Percentiles rank a stretch among this genome's conserved stretches.
Conservation (phyloP, 2,888 invertebrate species). For the Hydrotaea cyrtoneurina region DNA sequence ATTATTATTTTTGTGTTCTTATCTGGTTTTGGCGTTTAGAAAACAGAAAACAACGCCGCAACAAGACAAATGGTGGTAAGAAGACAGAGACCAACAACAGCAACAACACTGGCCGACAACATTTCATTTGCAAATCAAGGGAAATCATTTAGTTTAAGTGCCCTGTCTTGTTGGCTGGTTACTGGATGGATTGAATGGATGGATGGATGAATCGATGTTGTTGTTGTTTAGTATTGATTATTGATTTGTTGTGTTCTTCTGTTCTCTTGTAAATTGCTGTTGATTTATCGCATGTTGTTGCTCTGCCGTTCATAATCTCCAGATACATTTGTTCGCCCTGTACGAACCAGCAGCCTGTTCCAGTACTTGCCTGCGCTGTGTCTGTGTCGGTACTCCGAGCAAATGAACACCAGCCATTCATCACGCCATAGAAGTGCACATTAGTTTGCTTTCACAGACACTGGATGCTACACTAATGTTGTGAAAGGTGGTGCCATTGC, state of each 20-base stretch:
- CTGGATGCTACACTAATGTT: too few relatives aligned
- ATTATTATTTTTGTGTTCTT: neutral
- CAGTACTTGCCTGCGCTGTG: too few relatives aligned
- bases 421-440: too few relatives aligned
- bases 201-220: too few relatives aligned
- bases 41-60: neutral
- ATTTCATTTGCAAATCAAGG: conserved; percentile 7
- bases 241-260: neutral
- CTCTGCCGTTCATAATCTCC: neutral
- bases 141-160: conserved; percentile 7
- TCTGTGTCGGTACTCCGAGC: too few relatives aligned
- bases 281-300: neutral
- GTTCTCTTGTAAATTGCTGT: conserved; percentile 2
- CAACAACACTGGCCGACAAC: neutral
- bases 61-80: neutral
- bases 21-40: neutral
- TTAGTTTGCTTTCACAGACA: too few relatives aligned
- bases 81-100: neutral
- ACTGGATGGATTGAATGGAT: neutral
- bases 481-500: too few relatives aligned
- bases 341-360: too few relatives aligned
- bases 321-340: neutral
- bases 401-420: too few relatives aligned
- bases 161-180: neutral
- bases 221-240: neutral